Conservation (phyloP, 2,113 vertebrate genomes). For the Gracilinanus agilis region DNA sequence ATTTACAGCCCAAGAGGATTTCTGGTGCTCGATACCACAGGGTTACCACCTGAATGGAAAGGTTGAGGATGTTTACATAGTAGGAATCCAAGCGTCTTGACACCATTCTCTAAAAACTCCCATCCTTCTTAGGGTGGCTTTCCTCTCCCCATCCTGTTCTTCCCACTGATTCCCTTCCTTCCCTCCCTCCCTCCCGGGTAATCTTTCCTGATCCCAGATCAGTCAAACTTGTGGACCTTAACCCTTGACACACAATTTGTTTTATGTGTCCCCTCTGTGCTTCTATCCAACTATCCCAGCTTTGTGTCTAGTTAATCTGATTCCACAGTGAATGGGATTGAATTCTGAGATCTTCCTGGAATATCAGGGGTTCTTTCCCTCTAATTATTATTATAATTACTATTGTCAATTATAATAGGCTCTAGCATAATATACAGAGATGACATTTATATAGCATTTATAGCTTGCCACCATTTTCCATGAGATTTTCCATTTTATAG, state of each 20-base stretch:
- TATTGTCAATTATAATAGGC: background rate
- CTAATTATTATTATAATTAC: background rate
- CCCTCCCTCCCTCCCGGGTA: no score
- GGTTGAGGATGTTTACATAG: background rate
- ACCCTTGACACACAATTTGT: background rate
- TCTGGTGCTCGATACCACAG: conserved; percentile 97
- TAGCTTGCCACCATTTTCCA: background rate
- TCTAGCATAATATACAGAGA: background rate
- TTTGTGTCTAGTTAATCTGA: conserved; percentile 38
- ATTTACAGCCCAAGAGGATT: conserved; percentile 97
- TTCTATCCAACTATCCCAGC: conserved; percentile 15
- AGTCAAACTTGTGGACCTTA: background rate
- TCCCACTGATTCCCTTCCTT: conserved; percentile 26
- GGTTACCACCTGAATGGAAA: conserved; percentile 90
- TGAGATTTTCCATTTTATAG: background rate
- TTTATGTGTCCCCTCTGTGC: conserved; percentile 14
- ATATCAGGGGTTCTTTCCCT: conserved; percentile 30
- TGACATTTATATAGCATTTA: background rate
- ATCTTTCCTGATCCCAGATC: conserved; percentile 34
- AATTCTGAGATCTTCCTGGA: conserved; percentile 29
- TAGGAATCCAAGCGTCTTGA: background rate
- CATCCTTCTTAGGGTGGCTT: background rate
- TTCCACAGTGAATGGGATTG: conserved; percentile 26
- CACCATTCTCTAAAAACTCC: conserved; percentile 17
- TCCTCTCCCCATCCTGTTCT: background rate